phyloP scores from a whole-genome alignment of 2,888 invertebrate species.

The Harpalus rufipes region DNA sequence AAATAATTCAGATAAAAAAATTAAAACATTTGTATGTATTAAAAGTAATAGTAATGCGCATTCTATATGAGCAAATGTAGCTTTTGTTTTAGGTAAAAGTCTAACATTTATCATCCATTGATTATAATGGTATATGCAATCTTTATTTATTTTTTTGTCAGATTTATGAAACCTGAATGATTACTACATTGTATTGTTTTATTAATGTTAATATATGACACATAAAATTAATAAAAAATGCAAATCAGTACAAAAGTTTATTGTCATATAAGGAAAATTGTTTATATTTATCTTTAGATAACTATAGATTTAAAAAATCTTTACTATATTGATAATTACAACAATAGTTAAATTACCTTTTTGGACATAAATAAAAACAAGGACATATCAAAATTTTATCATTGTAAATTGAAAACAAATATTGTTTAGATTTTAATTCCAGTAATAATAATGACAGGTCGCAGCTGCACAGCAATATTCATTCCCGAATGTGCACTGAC shows the following conservation, averaged over 20 bases:
- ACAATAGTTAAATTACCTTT: neutral
- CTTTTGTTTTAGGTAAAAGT: too few species aligned
- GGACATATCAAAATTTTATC: neutral
- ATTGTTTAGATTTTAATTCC: neutral
- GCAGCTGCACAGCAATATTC: neutral
- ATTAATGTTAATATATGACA: neutral
- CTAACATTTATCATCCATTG: neutral
- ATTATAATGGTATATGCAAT: neutral
- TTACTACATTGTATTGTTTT: neutral
- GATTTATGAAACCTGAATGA: neutral
- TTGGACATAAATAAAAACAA: neutral
- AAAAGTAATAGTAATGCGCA: too few species aligned
- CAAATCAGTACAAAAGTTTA: neutral
- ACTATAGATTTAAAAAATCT: neutral
- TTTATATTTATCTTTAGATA: neutral
- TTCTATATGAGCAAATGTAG: too few species aligned
- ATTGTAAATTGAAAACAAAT: neutral
- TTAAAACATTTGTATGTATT: too few species aligned
- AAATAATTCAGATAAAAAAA: too few species aligned
- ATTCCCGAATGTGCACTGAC: neutral
- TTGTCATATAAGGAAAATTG: neutral
- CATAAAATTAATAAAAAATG: neutral
- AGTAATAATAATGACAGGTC: neutral
- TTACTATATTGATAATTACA: neutral
- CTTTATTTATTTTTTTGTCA: constrained; percentile 16